A percentile compares a stretch with the other conserved stretches of the same genome.
These are phyloP conservation scores for Asobara japonica DNA, from an alignment of 1,140 invertebrate species.

Conservation along the genomic window DNA sequence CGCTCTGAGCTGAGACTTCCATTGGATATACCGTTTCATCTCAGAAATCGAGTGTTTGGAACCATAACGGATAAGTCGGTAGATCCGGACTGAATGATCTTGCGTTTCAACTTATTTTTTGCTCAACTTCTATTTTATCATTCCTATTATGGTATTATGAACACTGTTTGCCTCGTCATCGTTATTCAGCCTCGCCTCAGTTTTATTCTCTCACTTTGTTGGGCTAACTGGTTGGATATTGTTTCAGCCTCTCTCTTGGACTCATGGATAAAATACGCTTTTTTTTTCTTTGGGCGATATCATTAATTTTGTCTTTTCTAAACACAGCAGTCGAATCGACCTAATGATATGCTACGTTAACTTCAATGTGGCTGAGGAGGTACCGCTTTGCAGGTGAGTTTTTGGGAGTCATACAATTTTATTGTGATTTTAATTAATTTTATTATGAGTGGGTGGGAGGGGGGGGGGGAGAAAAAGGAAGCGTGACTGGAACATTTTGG, in stretches of 20 bases:
- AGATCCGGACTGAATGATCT: conserved; percentile 36
- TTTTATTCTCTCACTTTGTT: conserved; percentile 23
- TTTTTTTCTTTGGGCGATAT: neutral
- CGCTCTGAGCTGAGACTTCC: conserved; percentile 4
- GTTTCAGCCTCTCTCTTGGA: neutral
- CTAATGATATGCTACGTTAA: no score
- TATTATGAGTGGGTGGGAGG: neutral
- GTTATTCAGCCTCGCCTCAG: conserved; percentile 51
- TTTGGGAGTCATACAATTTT: neutral
- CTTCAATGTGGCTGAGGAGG: neutral
- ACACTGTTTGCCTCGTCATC: conserved; percentile 62
- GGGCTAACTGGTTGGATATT: conserved; percentile 26
- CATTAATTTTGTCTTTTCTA: neutral
- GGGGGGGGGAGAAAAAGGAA: neutral
- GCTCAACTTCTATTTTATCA: conserved; percentile 25
- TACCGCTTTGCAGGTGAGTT: neutral
- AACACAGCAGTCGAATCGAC: neutral
- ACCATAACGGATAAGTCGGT: conserved; percentile 55
- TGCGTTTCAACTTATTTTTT: conserved; percentile 34
- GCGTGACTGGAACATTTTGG: neutral
- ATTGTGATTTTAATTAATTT: conserved; percentile 11
- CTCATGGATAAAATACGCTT: neutral
- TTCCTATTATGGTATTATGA: conserved; percentile 63
- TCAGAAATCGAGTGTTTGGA: conserved; percentile 53
- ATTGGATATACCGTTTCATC: conserved; percentile 54